Base-by-base conservation (phyloP, 1,140 invertebrate genomes). In the Chlorops oryzae region DNA sequence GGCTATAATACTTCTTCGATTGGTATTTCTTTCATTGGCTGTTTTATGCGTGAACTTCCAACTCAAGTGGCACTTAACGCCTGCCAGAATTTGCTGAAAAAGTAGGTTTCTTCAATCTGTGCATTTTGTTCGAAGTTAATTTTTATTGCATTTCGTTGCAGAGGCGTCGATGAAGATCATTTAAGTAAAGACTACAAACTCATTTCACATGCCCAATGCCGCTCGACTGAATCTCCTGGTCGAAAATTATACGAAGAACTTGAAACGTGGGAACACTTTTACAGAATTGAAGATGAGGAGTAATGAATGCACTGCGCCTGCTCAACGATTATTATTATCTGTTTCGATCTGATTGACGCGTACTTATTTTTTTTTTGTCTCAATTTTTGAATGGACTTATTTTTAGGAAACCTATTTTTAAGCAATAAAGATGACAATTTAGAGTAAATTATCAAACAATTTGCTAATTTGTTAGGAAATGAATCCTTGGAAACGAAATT, bases 1-100 rank as follows among this genome's bases (percentile, higher is more conserved):
- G 74, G 75, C 17, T 85, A 83, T 62, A 87, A 88, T 56, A 68
- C 59, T 21, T 75, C 74, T 13, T 78, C 79, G 5, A 69, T 86
- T 27, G 83, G 82, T 28, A 75, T 86, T 37, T 77, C 75, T 25
- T 80, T 87, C 37, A 79, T 87, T 50, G 85, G 85, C 0, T 74
- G 73, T 42, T 81, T 77, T 44, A 73, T 74, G 52, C 64, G 70
- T 20, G 63, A 71, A 12, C 46, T 72, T 25, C 73, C 74, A n/a
- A 59, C 66, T 2, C 7, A 50, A 18, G 51, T 50, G 21, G 70
- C 72, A 0, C 17, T 76, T 2, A 58, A 58, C 23, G 63, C 65
- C 48, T 70, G 68, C 15, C 61, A 70, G 46, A 59, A 62, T 47
- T 56, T 78, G 4, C 58, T 78, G 23, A 53, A 62, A 5, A 51